A percentile compares a stretch with the other conserved stretches of the same genome.
These are phyloP conservation scores for Philereme vetulata DNA, from an alignment of 2,888 invertebrate species.

Conservation along the genomic window DNA sequence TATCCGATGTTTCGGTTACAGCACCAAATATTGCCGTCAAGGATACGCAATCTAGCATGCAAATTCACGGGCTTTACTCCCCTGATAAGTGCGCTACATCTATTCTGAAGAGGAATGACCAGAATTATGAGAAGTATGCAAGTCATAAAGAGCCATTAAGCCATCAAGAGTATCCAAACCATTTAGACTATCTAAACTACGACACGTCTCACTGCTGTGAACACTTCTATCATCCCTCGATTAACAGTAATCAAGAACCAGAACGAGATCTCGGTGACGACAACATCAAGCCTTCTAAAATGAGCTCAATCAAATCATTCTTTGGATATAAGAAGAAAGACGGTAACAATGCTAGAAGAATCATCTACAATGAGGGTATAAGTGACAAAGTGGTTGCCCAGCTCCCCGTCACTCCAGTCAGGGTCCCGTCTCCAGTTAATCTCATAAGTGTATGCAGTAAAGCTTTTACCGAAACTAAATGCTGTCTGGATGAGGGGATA, in stretches of 20 bases:
- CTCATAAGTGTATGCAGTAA: constrained; percentile 31
- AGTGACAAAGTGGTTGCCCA: constrained; percentile 46
- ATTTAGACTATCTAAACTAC: constrained; percentile 8
- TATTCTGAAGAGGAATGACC: constrained; percentile 26
- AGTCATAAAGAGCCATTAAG: too few relatives aligned
- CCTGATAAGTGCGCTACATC: constrained; percentile 21
- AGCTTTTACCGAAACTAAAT: constrained; percentile 29
- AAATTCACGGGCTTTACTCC: constrained; percentile 19
- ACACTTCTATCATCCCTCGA: neutral
- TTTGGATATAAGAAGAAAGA: constrained; percentile 30
- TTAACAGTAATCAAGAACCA: constrained; percentile 29
- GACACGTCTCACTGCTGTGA: constrained; percentile 10
- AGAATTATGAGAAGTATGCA: too few relatives aligned
- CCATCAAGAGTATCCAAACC: too few relatives aligned
- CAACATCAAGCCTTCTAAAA: constrained; percentile 25
- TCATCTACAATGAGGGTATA: constrained; percentile 67
- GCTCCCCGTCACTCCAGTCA: constrained; percentile 20
- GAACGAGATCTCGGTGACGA: constrained; percentile 40
- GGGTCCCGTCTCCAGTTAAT: constrained; percentile 25
- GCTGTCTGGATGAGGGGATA: constrained; percentile 36
- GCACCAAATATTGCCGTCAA: constrained; percentile 39
- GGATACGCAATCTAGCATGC: constrained; percentile 31
- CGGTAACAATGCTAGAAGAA: constrained; percentile 41
- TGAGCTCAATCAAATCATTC: constrained; percentile 35
- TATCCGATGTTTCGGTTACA: constrained; percentile 37